Base-by-base conservation (phyloP, 2,888 invertebrate species). In the Acronicta alni region DNA sequence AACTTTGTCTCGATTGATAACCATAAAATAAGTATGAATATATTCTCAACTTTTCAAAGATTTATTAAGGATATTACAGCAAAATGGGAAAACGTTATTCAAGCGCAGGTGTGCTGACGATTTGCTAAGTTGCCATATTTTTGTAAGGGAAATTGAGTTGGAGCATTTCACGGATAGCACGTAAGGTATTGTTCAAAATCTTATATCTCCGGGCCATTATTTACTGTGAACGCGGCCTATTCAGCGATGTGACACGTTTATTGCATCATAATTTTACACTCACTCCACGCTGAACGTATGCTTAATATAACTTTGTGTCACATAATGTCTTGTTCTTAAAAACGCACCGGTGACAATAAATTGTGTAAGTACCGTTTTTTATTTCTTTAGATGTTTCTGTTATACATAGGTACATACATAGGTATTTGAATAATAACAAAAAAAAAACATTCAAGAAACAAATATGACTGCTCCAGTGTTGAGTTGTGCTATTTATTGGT, bases 81-180 rank as follows among this genome's bases (percentile, higher is more conserved):
- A 77, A 88, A 91, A 92, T 89, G 88, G 89, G 85, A 83, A 87
- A 87, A 77, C 92, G 91, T 93, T 89, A 91, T 87, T 93, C 93
- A 92, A 67, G 86, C 90, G 83, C 93, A 93, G 93, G 93, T 93
- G 93, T 84, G 86, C 90, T 89, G 91, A 91, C 92, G 88, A 93
- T 93, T 90, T 89, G 92, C 94, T 91, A 93, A 92, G 85, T 91
- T 83, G 89, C 88, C 84, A 89, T 91, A 93, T 92, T 92, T 92
- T 91, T 89, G 88, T 85, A 80, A 79, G 83, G 78, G 84, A 90
- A 35, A 93, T 91, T 89, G 89, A 92, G 91, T 77, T 70, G 62
- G 65, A 78, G 62, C 60, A 67, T 65, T 63, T 72, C 15, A 58
- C 17, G 70, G 70, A 76, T 70, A 70, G 64, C 54, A 54, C 49